These are phyloP conservation scores for Littorina saxatilis DNA, from an alignment of 1,140 invertebrate species.

Conservation along the genomic window DNA sequence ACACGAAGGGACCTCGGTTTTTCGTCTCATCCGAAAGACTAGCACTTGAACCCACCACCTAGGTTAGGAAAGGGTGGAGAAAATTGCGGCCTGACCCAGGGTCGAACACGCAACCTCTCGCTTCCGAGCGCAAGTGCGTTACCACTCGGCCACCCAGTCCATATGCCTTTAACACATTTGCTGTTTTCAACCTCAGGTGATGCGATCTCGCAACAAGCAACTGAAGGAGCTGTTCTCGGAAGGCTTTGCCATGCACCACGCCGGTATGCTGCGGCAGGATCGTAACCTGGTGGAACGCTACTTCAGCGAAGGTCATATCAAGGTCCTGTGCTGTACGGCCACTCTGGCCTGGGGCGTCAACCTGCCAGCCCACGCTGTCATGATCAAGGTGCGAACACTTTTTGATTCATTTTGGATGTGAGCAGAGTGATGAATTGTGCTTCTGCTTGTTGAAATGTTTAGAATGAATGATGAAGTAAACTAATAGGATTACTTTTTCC, in stretches of 20 bases:
- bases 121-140: too few relatives aligned
- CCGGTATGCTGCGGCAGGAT: conserved; percentile 92
- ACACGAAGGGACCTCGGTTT: too few relatives aligned
- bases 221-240: conserved; percentile 84
- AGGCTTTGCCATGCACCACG: conserved; percentile 97
- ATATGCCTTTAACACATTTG: background rate
- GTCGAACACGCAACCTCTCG: conserved; percentile 7
- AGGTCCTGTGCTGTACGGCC: conserved; percentile 97
- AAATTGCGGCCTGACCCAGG: too few relatives aligned
- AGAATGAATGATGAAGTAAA: too few relatives aligned
- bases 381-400: conserved; percentile 86
- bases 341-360: conserved; percentile 99
- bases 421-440: too few relatives aligned
- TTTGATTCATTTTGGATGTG: too few relatives aligned
- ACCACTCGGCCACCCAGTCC: too few relatives aligned
- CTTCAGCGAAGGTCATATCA: conserved; percentile 88
- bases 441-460: too few relatives aligned
- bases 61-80: too few relatives aligned
- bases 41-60: too few relatives aligned
- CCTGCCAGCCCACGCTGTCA: conserved; percentile 97
- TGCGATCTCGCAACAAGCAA: conserved; percentile 79
- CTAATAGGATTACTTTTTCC: too few relatives aligned
- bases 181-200: conserved; percentile 80
- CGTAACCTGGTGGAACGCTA: conserved; percentile 79
- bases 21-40: too few relatives aligned